A percentile compares a stretch with the other conserved stretches of the same genome.
phyloP scores from a whole-genome alignment of 2,888 invertebrate genomes.

The Poecilus cupreus region DNA sequence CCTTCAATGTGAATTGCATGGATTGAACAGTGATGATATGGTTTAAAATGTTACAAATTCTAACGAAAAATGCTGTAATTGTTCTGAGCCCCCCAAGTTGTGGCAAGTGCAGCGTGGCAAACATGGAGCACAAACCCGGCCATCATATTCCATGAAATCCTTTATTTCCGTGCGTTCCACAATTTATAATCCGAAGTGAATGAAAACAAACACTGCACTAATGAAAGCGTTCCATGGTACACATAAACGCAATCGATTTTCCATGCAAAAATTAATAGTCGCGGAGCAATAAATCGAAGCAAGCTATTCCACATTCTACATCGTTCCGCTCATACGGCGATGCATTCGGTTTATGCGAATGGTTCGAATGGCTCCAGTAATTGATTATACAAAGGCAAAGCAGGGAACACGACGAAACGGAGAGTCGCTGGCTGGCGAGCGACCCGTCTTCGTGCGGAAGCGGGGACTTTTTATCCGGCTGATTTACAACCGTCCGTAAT shows the following conservation, averaged over 20 bases:
- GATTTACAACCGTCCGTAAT: conserved; percentile 50
- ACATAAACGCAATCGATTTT: conserved; percentile 28
- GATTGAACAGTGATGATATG: too few species aligned
- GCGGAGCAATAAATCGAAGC: not conserved
- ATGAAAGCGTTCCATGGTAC: conserved; percentile 13
- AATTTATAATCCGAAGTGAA: conserved; percentile 4
- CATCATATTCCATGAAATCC: not conserved
- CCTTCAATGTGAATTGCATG: too few species aligned
- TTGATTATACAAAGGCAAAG: conserved; percentile 24
- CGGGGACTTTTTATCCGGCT: conserved; percentile 25
- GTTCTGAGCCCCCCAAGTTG: not conserved
- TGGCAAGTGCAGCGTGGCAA: too few species aligned
- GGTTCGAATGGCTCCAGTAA: conserved; percentile 17
- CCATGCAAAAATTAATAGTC: conserved; percentile 31
- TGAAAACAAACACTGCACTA: conserved; percentile 2
- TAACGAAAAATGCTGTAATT: not conserved
- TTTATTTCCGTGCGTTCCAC: not conserved
- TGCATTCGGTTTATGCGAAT: conserved; percentile 41
- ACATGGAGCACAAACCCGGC: too few species aligned
- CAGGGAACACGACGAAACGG: not conserved
- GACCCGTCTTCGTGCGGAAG: conserved; percentile 6
- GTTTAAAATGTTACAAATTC: too few species aligned
- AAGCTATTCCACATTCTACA: not conserved
- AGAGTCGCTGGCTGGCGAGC: not conserved
- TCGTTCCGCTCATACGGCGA: not conserved